Percentiles rank a stretch among this genome's conserved stretches.
phyloP scores from a whole-genome alignment of 2,113 vertebrate species.

The Grantiella picta region DNA sequence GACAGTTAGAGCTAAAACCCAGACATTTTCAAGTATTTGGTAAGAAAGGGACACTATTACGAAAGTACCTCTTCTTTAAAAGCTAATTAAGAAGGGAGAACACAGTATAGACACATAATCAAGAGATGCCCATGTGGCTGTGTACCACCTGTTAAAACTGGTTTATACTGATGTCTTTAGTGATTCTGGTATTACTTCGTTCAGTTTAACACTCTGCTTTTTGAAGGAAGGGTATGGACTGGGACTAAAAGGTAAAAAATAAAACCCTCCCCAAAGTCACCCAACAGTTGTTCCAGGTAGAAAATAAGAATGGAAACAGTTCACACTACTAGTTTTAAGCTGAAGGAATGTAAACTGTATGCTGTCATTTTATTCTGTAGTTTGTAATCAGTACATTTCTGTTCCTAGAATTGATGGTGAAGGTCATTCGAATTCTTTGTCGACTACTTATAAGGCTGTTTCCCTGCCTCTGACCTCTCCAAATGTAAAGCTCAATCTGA shows the following conservation, averaged over 20 bases:
- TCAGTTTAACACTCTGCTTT: background rate
- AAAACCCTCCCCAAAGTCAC: background rate
- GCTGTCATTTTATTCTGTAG: background rate
- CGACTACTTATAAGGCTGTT: slow-evolving; percentile 86
- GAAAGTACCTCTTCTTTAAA: background rate
- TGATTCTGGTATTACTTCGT: background rate
- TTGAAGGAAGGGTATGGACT: background rate
- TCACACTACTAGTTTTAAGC: background rate
- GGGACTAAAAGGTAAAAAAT: background rate
- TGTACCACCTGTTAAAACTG: background rate
- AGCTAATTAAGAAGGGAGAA: background rate
- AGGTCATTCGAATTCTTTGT: slow-evolving; percentile 80
- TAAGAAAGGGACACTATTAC: background rate
- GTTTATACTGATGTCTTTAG: background rate
- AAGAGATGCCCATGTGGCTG: background rate
- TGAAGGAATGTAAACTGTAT: background rate
- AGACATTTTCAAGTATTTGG: background rate
- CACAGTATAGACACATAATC: background rate
- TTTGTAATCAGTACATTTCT: slow-evolving; percentile 18
- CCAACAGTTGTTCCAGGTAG: background rate
- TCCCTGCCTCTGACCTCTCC: slow-evolving; percentile 88
- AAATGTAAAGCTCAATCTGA: slow-evolving; percentile 92
- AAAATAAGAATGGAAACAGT: background rate
- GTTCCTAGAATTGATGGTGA: slow-evolving; percentile 76
- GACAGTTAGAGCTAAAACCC: background rate